phyloP scores from a whole-genome alignment of 2,888 invertebrate genomes.

The Troides oblongomaculatus region DNA sequence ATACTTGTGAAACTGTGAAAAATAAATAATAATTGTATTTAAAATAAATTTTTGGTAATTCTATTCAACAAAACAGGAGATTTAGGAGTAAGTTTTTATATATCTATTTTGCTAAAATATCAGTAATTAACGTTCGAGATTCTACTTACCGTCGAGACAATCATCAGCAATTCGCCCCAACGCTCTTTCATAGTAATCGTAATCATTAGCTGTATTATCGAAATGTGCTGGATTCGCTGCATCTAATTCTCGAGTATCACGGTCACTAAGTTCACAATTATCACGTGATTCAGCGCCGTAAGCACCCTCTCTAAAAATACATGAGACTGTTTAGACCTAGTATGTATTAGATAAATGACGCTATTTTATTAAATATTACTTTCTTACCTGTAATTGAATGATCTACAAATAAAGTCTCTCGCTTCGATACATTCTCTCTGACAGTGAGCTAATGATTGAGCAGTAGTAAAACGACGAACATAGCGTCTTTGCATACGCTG shows the following conservation, averaged over 20 bases:
- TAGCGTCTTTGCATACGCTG: slow-evolving; percentile 89
- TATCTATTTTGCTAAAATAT: background rate
- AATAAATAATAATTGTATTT: background rate
- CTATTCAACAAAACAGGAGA: background rate
- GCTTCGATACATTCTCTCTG: slow-evolving; percentile 91
- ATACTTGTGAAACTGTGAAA: slow-evolving; percentile 89
- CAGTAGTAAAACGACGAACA: slow-evolving; percentile 86
- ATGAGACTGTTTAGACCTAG: background rate
- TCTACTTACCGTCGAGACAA: slow-evolving; percentile 88
- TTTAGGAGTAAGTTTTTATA: background rate
- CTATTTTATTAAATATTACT: background rate
- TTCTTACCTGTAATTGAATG: slow-evolving; percentile 89
- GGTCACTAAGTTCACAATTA: slow-evolving; percentile 94
- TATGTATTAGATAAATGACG: background rate
- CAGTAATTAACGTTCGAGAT: background rate
- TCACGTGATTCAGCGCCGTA: slow-evolving; percentile 84
- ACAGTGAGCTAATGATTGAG: slow-evolving; percentile 88
- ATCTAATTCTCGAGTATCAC: slow-evolving; percentile 90
- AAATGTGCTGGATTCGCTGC: slow-evolving; percentile 92
- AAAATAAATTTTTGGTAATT: background rate
- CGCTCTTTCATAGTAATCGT: slow-evolving; percentile 90
- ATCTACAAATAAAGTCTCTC: slow-evolving; percentile 90
- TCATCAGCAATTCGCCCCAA: slow-evolving; percentile 86
- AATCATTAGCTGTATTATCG: slow-evolving; percentile 89
- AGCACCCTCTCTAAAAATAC: slow-evolving; percentile 72